Base-by-base conservation (phyloP, 2,888 invertebrate species). In the Malacosoma neustria region DNA sequence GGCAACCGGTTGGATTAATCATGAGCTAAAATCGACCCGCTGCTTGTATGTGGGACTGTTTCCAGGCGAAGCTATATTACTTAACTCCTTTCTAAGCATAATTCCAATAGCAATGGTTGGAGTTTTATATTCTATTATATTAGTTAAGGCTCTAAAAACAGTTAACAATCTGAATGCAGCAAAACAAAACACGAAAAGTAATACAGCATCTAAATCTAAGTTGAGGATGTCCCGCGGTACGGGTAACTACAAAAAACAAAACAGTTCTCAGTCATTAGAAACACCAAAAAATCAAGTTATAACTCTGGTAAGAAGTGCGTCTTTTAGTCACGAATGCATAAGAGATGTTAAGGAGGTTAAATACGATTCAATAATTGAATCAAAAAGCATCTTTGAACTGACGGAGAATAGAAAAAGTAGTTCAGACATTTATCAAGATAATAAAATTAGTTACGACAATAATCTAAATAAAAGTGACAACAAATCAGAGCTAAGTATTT, bases 1-100 rank as follows among this genome's bases (percentile, higher is more conserved):
- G 13, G 70, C 77, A 2, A 87, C 88, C 5, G 90, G 90, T 41
- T 88, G 89, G 87, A 68, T 79, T 13, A 80, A 76, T 45, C 54
- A 51, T 35, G 76, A 81, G 44, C 54, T 68, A 9, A 46, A 47
- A 14, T 37, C 43, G 32, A 54, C 60, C 29, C 57, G 63, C 35
- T 90, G 90, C 57, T 87, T 87, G 79, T 90, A 90, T 57, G 86
- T 89, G 12, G 54, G 84, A 2, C 54, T 90, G 1, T 88, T 87
- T 37, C 90, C 91, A 7, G 87, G 81, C 15, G 57, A 70, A 29
- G 56, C 90, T 30, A 74, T 90, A 39, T 50, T 89, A 14, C 54
- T 89, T 14, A 90, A 88, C 34, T 87, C 89, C 1, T 46, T 86
- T 5, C 50, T 89, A 5, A 90, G 90, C 39, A 61, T 87, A 1